phyloP scores from a whole-genome alignment of 1,140 invertebrate species.

The Leptonema lineaticorne region DNA sequence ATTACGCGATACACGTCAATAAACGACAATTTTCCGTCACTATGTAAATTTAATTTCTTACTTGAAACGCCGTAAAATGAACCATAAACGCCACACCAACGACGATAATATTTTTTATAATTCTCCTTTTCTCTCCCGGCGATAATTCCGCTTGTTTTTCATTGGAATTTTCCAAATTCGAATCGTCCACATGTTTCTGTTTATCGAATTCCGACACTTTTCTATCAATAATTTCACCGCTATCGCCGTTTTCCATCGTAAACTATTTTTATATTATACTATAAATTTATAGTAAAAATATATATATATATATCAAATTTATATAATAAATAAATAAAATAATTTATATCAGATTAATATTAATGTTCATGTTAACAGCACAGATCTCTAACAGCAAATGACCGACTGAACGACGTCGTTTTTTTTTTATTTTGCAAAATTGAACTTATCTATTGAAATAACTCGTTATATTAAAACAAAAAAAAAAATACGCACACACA shows the following conservation, averaged over 20 bases:
- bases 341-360: no score
- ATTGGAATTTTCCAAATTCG: neutral
- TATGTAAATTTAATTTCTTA: constrained; percentile 42
- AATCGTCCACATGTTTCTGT: neutral
- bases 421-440: no score
- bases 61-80: constrained; percentile 77
- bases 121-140: constrained; percentile 62
- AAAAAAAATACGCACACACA: no score
- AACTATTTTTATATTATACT: neutral
- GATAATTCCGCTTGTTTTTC: constrained; percentile 33
- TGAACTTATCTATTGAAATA: no score
- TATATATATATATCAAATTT: no score
- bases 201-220: neutral
- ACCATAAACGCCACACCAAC: constrained; percentile 78
- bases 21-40: neutral
- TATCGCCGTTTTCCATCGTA: neutral
- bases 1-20: neutral
- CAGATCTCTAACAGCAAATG: no score
- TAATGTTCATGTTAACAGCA: no score
- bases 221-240: neutral
- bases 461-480: no score
- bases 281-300: no score
- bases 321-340: no score
- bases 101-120: constrained; percentile 72
- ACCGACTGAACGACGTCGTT: no score